Evolutionary conservation across 2,113 vertebrate species (phyloP), one percentile per base, ranked within the genome.

Genomic region (Dermatemys mawii): DNA sequence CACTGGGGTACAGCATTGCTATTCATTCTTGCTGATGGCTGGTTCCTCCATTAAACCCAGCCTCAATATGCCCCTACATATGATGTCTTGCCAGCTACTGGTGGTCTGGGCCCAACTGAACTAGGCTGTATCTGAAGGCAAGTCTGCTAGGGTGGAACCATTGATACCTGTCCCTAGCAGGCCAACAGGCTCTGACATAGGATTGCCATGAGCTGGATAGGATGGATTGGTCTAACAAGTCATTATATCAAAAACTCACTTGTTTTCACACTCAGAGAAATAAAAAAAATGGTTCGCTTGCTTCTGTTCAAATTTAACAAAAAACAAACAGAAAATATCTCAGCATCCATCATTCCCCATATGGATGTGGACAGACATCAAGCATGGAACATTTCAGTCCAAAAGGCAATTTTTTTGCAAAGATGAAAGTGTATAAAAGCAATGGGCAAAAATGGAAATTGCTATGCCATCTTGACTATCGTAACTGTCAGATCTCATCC

Each of bases 401-500:
- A 81, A 75, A 38, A 49, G 2, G 22, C 0, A 9, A 41, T 70
- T 88, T 88, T 57, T 4, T 75, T 67, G 54, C 44, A 79, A 83
- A 8, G 78, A 53, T 67, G 26, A 82, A 44, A 57, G 5, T 88
- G 83, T 29, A 35, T 19, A 38, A n/a, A 85, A 78, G 11, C 26
- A 60, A 4, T 5, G 19, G 1, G 13, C 87, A 75, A 93, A 24
- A 26, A 83, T 3, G 16, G 70, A 85, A 87, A 85, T 22, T 3
- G 0, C 14, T 86, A 87, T 38, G 19, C n/a, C n/a, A 21, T 32
- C 35, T 67, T 67, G 32, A 35, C 60, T 67, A 5, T n/a, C 38
- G n/a, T 46, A 94, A 24, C 41, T 75, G 91, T 93, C 91, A 80
- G 91, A 93, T 88, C 86, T 92, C 84, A 84, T 96, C 93, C 90